A percentile compares a stretch with the other conserved stretches of the same genome.
Conservation (phyloP, 1,140 invertebrate genomes). For the Drosophila pachea region DNA sequence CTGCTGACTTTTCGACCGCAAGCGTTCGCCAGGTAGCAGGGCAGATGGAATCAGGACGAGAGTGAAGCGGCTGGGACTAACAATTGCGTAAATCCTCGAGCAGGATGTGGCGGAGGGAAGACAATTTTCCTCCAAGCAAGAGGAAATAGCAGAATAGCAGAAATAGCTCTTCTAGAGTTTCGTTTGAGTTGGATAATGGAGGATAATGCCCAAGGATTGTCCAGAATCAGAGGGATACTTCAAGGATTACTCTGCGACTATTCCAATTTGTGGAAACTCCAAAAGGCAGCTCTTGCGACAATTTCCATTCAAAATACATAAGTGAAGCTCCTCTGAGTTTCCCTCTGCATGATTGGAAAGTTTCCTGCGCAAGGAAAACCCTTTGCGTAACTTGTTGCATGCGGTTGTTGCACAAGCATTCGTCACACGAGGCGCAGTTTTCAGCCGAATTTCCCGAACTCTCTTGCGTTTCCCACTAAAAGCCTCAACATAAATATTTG, state of each 20-base stretch:
- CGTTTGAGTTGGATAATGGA: neutral
- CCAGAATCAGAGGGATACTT: neutral
- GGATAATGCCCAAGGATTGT: neutral
- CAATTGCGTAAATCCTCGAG: conserved; percentile 58
- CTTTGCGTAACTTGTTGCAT: conserved; percentile 60
- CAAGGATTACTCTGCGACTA: too few species aligned
- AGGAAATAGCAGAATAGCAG: too few species aligned
- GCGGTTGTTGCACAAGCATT: conserved; percentile 38
- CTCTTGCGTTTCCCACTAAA: conserved; percentile 63
- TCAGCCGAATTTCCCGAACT: conserved; percentile 29
- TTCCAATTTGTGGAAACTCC: too few species aligned
- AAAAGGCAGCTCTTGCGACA: neutral
- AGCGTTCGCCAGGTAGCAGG: conserved; percentile 38
- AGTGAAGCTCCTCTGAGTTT: neutral
- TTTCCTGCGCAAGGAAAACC: neutral
- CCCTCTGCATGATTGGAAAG: neutral
- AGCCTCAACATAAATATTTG: conserved; percentile 74
- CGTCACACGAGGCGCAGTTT: conserved; percentile 12
- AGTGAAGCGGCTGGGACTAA: conserved; percentile 7
- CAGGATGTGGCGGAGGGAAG: conserved; percentile 6
- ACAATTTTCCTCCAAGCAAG: conserved; percentile 1
- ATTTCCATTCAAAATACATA: neutral
- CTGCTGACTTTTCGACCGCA: conserved; percentile 60
- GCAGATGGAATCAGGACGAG: neutral
- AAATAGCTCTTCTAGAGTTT: too few species aligned